Percentiles rank a stretch among this genome's conserved stretches.
Evolutionary conservation across 2,113 vertebrate species (phyloP).

Genomic region (Rhabdomys dilectus): DNA sequence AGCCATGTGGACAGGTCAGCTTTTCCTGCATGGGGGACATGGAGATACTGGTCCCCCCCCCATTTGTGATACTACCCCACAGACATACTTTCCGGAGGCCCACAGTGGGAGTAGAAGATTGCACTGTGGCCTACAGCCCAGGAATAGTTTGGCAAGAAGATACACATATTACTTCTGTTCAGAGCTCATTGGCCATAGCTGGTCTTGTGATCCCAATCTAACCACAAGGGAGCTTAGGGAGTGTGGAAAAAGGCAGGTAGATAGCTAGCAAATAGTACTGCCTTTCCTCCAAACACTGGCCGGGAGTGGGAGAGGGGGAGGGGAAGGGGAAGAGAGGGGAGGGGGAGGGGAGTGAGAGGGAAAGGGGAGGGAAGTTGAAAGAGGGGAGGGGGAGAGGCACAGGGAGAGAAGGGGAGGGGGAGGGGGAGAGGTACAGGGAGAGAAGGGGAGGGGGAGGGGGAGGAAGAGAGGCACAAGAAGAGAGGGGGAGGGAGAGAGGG

Average conservation of each 20-base stretch:
- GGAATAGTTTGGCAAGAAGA: background rate
- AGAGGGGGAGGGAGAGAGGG: no score
- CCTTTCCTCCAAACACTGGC: background rate
- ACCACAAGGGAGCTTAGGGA: background rate
- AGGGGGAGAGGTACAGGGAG: no score
- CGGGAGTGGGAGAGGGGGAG: rapidly evolving
- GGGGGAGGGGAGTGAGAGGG: no score
- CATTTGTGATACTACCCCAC: background rate
- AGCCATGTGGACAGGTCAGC: rapidly evolving
- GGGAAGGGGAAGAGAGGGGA: rapidly evolving
- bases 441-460: no score
- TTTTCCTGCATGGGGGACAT: background rate
- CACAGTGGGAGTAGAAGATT: no score
- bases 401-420: no score
- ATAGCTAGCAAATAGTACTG: no score
- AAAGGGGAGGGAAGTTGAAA: no score
- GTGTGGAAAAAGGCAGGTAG: background rate
- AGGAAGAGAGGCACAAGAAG: no score
- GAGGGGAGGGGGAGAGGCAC: no score
- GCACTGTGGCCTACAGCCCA: background rate
- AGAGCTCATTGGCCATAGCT: background rate
- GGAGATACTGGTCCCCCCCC: background rate
- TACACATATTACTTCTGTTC: background rate
- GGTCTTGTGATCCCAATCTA: background rate
- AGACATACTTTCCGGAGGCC: background rate